Evolutionary conservation across 2,113 vertebrate species (phyloP).

Genomic region (Capreolus pygargus): DNA sequence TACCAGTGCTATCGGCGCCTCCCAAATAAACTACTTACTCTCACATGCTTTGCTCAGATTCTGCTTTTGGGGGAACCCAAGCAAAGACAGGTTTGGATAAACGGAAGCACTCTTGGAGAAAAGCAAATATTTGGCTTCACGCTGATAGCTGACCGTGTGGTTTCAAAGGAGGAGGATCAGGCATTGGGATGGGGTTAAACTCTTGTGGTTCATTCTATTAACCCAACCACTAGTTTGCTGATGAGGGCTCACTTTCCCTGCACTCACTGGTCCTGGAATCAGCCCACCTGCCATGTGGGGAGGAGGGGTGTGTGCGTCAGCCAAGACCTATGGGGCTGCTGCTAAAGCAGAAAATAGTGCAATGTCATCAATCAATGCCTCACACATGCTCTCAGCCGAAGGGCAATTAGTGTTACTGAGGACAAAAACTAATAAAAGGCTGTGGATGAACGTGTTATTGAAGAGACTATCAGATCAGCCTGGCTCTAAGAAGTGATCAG

Average conservation of each 20-base stretch:
- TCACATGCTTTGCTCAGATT: neutral
- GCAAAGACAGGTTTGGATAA: constrained; percentile 16
- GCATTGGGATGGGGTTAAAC: constrained; percentile 44
- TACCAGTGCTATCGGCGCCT: neutral
- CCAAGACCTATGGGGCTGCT: neutral
- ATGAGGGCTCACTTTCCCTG: neutral
- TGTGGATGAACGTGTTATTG: constrained; percentile 63
- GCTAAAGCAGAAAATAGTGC: constrained; percentile 1
- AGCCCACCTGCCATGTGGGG: neutral
- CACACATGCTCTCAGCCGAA: constrained; percentile 13
- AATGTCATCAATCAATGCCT: constrained; percentile 57
- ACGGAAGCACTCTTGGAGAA: constrained; percentile 11
- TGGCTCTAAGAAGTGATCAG: constrained; percentile 18
- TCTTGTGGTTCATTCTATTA: constrained; percentile 36
- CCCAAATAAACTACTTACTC: neutral
- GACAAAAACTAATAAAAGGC: constrained; percentile 51
- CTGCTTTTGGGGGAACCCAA: neutral
- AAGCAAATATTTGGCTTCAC: constrained; percentile 50
- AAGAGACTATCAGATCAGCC: constrained; percentile 56
- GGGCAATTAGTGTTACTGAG: constrained; percentile 65
- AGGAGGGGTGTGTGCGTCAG: neutral
- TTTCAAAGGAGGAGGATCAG: constrained; percentile 18
- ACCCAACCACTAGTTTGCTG: constrained; percentile 26
- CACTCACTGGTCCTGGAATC: neutral
- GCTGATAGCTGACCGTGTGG: neutral